A percentile compares a stretch with the other conserved stretches of the same genome.
These are phyloP conservation scores for Drosophila funebris DNA, from an alignment of 1,140 invertebrate genomes.

Conservation along the genomic window DNA sequence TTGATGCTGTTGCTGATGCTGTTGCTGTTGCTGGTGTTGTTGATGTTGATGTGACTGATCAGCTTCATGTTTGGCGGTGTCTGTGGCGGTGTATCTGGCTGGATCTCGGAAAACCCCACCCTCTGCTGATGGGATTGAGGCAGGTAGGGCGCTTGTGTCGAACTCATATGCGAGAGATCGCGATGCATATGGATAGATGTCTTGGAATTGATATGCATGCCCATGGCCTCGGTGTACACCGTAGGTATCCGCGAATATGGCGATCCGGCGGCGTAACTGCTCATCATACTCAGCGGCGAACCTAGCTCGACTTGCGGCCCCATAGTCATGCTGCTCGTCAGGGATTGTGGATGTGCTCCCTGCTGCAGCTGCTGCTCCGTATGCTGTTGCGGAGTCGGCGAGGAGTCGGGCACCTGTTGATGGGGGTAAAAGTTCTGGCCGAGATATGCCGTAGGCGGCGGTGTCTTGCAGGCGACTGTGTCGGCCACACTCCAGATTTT, in stretches of 20 bases:
- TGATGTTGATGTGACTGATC: conserved; percentile 67
- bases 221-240: conserved; percentile 77
- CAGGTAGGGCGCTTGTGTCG: conserved; percentile 33
- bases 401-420: conserved; percentile 7
- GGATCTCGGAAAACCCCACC: conserved; percentile 92
- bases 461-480: conserved; percentile 97
- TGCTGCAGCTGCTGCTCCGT: conserved; percentile 31
- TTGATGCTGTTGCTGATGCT: not conserved
- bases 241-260: conserved; percentile 83
- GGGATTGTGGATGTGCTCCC: conserved; percentile 26
- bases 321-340: conserved; percentile 39
- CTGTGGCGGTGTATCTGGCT: conserved; percentile 94
- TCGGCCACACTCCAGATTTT: conserved; percentile 99
- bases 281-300: conserved; percentile 83
- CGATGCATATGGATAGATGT: conserved; percentile 74
- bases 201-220: conserved; percentile 69
- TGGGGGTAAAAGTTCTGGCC: conserved; percentile 76
- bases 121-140: conserved; percentile 61
- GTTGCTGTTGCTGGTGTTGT: conserved; percentile 35
- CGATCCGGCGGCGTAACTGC: conserved; percentile 81
- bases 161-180: conserved; percentile 34
- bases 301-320: conserved; percentile 63
- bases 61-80: conserved; percentile 96
- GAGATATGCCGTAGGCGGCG: conserved; percentile 87
- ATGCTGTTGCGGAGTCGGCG: conserved; percentile 23